Conservation (phyloP, 2,797 vertebrate species). For the Craterocephalus amniculus region DNA sequence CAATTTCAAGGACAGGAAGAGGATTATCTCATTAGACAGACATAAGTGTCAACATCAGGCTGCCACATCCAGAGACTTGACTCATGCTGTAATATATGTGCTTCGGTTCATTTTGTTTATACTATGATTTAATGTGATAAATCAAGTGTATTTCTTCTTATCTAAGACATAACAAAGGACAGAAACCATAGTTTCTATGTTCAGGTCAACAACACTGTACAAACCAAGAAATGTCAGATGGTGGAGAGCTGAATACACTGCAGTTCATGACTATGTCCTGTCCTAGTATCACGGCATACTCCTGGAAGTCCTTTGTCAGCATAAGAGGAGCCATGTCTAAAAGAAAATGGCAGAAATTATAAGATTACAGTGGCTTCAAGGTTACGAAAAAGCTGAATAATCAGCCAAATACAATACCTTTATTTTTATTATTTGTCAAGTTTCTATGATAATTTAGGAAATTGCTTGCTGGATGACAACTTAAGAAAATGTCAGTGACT, state of each 20-base stretch:
- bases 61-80: slow-evolving; percentile 39
- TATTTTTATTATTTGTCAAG: too few species aligned
- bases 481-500: background rate
- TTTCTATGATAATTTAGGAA: too few species aligned
- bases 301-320: slow-evolving; percentile 83
- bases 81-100: slow-evolving; percentile 11
- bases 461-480: too few species aligned
- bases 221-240: slow-evolving; percentile 88
- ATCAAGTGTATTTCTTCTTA: background rate
- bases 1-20: slow-evolving; percentile 42
- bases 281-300: slow-evolving; percentile 86
- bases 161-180: background rate
- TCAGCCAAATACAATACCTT: background rate
- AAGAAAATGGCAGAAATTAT: background rate
- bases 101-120: slow-evolving; percentile 19
- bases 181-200: background rate
- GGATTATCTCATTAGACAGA: slow-evolving; percentile 59
- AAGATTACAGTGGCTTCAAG: slow-evolving; percentile 32
- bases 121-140: background rate
- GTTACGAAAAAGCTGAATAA: slow-evolving; percentile 10
- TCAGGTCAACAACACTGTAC: background rate
- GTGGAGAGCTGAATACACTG: slow-evolving; percentile 89
- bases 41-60: slow-evolving; percentile 37
- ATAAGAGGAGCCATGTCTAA: slow-evolving; percentile 90
- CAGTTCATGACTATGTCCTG: slow-evolving; percentile 84